Conservation (phyloP, 2,113 vertebrate species). For the Spea multiplicata region DNA sequence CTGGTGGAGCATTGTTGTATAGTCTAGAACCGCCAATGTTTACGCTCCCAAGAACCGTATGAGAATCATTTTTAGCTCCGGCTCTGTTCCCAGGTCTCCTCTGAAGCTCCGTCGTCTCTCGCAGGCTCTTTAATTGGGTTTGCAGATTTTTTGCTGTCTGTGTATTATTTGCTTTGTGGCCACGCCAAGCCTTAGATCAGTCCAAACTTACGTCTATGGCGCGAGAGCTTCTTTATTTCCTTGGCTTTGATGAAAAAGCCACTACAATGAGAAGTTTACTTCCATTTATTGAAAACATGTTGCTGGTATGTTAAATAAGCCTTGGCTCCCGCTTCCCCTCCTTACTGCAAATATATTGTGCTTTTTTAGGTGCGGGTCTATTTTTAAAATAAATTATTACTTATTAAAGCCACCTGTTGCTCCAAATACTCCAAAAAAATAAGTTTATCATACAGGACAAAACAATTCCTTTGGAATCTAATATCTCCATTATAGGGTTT, state of each 20-base stretch:
- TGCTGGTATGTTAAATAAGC: not conserved
- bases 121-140: not conserved
- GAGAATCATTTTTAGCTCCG: no score
- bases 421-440: not conserved
- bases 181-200: slow-evolving; percentile 3
- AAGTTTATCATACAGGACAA: not conserved
- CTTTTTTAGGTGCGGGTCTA: slow-evolving; percentile 1
- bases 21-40: no score
- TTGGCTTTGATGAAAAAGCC: slow-evolving; percentile 6
- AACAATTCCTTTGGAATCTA: no score
- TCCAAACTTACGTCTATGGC: not conserved
- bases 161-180: slow-evolving; percentile 24
- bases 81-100: not conserved
- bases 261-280: slow-evolving; percentile 25
- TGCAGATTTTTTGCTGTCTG: not conserved
- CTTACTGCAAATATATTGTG: not conserved
- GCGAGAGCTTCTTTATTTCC: not conserved
- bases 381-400: not conserved
- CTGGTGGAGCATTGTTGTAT: no score
- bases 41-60: no score
- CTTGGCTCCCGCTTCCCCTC: not conserved
- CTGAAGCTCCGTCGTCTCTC: slow-evolving; percentile 14
- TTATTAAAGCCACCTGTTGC: slow-evolving; percentile 11
- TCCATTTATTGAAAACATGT: slow-evolving; percentile 22
- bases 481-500: no score